Evolutionary conservation across 2,888 invertebrate genomes (phyloP).

Genomic region (Troides helena): DNA sequence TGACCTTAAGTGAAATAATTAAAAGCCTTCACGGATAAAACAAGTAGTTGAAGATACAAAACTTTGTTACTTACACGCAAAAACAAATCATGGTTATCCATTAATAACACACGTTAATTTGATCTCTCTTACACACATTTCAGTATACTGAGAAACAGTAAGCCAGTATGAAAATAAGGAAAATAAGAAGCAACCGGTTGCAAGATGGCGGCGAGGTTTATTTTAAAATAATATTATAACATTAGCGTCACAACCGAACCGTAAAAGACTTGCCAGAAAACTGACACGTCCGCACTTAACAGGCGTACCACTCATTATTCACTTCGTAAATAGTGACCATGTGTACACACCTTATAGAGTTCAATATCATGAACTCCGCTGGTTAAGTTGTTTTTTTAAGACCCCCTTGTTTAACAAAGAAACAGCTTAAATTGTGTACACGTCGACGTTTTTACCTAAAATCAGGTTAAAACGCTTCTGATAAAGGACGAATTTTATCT

Average conservation of each 20-base stretch:
- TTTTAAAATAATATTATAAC: slow-evolving; percentile 24
- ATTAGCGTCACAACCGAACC: slow-evolving; percentile 29
- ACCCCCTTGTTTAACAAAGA: background rate
- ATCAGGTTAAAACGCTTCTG: background rate
- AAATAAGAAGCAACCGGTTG: slow-evolving; percentile 12
- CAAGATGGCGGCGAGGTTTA: slow-evolving; percentile 9
- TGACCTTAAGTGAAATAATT: slow-evolving; percentile 13
- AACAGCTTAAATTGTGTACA: background rate
- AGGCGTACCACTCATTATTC: slow-evolving; percentile 25
- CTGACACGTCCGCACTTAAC: slow-evolving; percentile 29
- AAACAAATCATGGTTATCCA: slow-evolving; percentile 45
- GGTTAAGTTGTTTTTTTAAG: background rate
- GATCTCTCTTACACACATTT: slow-evolving; percentile 31
- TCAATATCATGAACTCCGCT: slow-evolving; percentile 2
- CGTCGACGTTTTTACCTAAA: background rate
- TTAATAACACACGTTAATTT: slow-evolving; percentile 31
- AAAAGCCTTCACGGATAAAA: slow-evolving; percentile 12
- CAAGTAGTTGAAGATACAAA: slow-evolving; percentile 10
- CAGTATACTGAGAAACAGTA: slow-evolving; percentile 20
- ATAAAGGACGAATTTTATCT: background rate
- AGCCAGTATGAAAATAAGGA: slow-evolving; percentile 10
- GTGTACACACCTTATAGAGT: slow-evolving; percentile 20
- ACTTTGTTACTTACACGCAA: slow-evolving; percentile 36
- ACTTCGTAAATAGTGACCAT: slow-evolving; percentile 25
- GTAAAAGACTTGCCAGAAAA: slow-evolving; percentile 29